Percentiles rank a stretch among this genome's conserved stretches.
Evolutionary conservation across 2,888 invertebrate species (phyloP).

Genomic region (Pristionchus japonicus): DNA sequence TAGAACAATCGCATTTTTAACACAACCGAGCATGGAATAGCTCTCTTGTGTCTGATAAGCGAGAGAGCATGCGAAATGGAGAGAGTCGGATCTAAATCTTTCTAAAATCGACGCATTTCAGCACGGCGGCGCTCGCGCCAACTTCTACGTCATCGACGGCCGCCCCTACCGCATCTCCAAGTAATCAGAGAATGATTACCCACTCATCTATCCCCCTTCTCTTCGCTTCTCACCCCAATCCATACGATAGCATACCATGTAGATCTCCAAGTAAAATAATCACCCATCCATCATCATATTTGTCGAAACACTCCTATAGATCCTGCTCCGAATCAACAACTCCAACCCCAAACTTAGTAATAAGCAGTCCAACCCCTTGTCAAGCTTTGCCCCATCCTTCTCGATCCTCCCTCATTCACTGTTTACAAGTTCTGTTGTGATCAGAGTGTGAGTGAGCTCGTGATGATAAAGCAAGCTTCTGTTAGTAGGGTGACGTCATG

Average conservation of each 20-base stretch:
- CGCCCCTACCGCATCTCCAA: not conserved
- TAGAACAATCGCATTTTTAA: no score
- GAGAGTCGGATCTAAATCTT: no score
- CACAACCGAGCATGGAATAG: no score
- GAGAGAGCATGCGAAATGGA: no score
- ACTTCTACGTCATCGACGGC: slow-evolving; percentile 16
- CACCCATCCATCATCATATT: not conserved
- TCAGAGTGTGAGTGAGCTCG: not conserved
- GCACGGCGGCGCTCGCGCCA: not conserved
- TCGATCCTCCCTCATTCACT: not conserved
- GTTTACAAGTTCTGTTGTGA: not conserved
- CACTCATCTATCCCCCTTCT: not conserved
- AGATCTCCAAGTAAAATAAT: not conserved
- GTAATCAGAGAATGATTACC: not conserved
- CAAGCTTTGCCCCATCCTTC: not conserved
- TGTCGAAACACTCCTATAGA: no score
- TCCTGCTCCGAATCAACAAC: not conserved
- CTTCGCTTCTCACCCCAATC: not conserved
- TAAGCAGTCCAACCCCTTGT: not conserved
- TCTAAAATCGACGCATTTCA: not conserved
- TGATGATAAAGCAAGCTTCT: slow-evolving; percentile 6
- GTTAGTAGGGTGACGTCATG: not conserved
- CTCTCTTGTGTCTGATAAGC: no score
- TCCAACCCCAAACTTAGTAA: not conserved
- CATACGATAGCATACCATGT: not conserved